Base-by-base conservation (phyloP, 2,888 invertebrate species). In the Nomada ruficornis region DNA sequence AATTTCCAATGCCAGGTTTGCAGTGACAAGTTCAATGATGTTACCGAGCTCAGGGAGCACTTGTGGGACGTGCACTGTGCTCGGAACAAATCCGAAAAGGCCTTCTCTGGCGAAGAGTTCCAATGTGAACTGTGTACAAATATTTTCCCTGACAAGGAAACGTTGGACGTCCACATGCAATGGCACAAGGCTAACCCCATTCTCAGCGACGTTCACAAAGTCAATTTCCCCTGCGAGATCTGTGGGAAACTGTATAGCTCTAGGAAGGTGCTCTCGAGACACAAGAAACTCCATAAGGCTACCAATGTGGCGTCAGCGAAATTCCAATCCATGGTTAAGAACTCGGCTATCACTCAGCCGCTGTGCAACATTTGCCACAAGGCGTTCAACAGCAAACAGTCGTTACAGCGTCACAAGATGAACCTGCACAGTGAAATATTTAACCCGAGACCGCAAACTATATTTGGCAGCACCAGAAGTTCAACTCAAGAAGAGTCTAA, bases 191-290 rank as follows among this genome's bases (percentile, higher is more conserved):
- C 93, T 50, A 93, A 93, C 83, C 91, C 93, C 0, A 91, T 91
- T 29, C 87, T 92, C 9, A 90, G 89, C 26, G 81, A 88, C 7
- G 89, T 91, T 23, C 74, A 85, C 13, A 71, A 62, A 54, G 72
- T 29, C 50, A 79, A 94, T 63, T 95, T 95, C 86, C 95, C 95
- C 57, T 96, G 96, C 90, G 95, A 96, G 80, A 94, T 95, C 63
- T 96, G 96, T 85, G 96, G 96, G n/a, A 95, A 96, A 90, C 95
- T 94, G 86, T 96, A 95, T 88, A 95, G 95, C 93, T 95, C 95
- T 83, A 95, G 95, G 87, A 95, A 95, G 89, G 95, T 95, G 84
- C 93, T 95, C 72, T 94, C 94, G 85, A 94, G 95, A 76, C 96
- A 96, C 91, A 95, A 95, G 78, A 95, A 95, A 86, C 94, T 95